phyloP scores from a whole-genome alignment of 53 echinoderm and acorn worm genomes.

The Temnopleurus reevesii region DNA sequence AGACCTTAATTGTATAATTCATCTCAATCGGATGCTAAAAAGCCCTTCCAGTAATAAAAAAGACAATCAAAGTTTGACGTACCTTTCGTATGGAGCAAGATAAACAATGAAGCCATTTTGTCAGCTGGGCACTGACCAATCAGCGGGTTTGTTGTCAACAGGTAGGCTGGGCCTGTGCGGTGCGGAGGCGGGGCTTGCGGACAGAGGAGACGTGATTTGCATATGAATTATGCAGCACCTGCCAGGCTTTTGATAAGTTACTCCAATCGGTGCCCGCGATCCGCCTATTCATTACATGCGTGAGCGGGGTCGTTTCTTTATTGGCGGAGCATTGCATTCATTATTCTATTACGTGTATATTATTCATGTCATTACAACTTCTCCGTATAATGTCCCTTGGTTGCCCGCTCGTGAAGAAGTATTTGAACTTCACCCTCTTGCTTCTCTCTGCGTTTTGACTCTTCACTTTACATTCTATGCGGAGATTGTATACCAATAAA shows the following conservation, averaged over 20 bases:
- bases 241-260: constrained; percentile 13
- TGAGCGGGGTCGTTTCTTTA: constrained; percentile 16
- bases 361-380: constrained; percentile 59
- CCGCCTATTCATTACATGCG: constrained; percentile 45
- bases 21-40: background rate
- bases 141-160: constrained; percentile 55
- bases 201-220: constrained; percentile 12
- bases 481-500: constrained; percentile 30
- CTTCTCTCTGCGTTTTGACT: background rate
- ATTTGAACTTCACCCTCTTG: constrained; percentile 47
- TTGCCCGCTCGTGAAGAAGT: constrained; percentile 41
- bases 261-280: constrained; percentile 28
- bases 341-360: constrained; percentile 54
- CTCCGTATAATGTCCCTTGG: constrained; percentile 29
- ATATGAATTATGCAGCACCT: constrained; percentile 52
- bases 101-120: constrained; percentile 56
- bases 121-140: constrained; percentile 22
- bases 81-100: background rate
- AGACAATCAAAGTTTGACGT: constrained; percentile 42
- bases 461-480: constrained; percentile 10
- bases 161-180: constrained; percentile 41
- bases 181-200: constrained; percentile 19
- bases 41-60: background rate
- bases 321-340: constrained; percentile 21
- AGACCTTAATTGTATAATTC: background rate